phyloP scores from a whole-genome alignment of 37 sponge, comb jelly and placozoan genomes.

The Bolinopsis microptera region DNA sequence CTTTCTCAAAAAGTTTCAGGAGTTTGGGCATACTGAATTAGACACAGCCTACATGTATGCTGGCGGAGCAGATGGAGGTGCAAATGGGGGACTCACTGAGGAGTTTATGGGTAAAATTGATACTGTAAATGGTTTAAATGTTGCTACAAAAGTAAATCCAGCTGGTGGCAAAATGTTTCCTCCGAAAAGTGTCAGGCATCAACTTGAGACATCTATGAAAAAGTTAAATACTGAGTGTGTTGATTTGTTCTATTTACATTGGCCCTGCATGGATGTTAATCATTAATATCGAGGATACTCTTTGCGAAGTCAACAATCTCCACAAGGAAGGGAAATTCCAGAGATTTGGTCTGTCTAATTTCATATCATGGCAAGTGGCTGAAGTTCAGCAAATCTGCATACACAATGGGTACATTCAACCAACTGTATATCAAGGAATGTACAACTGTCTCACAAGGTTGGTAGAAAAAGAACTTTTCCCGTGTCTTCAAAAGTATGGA shows the following conservation, averaged over 20 bases:
- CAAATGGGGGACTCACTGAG: too few species aligned
- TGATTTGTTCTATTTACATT: too few species aligned
- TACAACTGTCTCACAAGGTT: conserved; percentile 78
- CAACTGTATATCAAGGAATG: too few species aligned
- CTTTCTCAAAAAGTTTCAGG: too few species aligned
- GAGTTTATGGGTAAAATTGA: too few species aligned
- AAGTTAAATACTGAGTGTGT: conserved; percentile 71
- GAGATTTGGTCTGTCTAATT: too few species aligned
- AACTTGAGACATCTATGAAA: conserved; percentile 71
- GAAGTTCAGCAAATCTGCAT: conserved; percentile 84
- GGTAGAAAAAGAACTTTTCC: conserved; percentile 81
- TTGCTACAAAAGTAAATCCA: not conserved
- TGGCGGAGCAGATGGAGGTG: too few species aligned
- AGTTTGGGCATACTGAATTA: not conserved
- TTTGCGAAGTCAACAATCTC: too few species aligned
- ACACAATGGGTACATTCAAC: conserved; percentile 78
- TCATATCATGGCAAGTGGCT: conserved; percentile 74
- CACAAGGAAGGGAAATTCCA: too few species aligned
- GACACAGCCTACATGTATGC: not conserved
- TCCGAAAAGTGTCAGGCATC: conserved; percentile 71
- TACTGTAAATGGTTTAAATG: not conserved
- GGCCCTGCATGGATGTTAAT: conserved; percentile 83
- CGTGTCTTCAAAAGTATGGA: conserved; percentile 79
- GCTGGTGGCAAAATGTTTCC: conserved; percentile 25
- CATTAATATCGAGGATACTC: conserved; percentile 85